These are phyloP conservation scores for Leptinotarsa lineolata DNA, from an alignment of 1,140 invertebrate species.

Conservation along the genomic window DNA sequence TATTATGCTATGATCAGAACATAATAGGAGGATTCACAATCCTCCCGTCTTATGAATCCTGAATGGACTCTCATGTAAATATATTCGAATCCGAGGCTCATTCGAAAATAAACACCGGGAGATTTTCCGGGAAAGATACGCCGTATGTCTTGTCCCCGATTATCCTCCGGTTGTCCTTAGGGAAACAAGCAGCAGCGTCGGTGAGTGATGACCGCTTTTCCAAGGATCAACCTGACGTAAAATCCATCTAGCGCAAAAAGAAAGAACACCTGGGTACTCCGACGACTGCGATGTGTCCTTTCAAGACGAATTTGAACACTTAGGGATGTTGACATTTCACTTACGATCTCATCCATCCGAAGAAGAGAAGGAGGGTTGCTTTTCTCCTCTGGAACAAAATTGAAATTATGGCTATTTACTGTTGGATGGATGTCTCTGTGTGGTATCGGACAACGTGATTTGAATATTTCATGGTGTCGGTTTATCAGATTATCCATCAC, in stretches of 20 bases:
- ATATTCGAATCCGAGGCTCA: too few relatives aligned
- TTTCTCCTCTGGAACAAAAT: too few relatives aligned
- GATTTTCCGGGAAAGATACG: background rate
- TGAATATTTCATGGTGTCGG: too few relatives aligned
- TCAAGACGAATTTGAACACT: slow-evolving; percentile 19
- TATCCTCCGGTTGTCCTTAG: slow-evolving; percentile 5
- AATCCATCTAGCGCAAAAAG: slow-evolving; percentile 1
- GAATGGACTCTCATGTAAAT: too few relatives aligned
- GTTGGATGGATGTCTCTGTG: too few relatives aligned
- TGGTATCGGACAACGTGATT: too few relatives aligned
- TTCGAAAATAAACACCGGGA: too few relatives aligned
- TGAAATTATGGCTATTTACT: too few relatives aligned
- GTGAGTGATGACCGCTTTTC: slow-evolving; percentile 22
- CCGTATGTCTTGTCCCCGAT: slow-evolving; percentile 7
- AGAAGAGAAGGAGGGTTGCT: background rate
- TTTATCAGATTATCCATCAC: too few relatives aligned
- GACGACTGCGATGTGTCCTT: slow-evolving; percentile 12
- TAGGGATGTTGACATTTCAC: slow-evolving; percentile 21
- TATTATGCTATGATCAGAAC: too few relatives aligned
- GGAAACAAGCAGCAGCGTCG: slow-evolving; percentile 10
- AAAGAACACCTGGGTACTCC: slow-evolving; percentile 12
- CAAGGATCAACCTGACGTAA: slow-evolving; percentile 20
- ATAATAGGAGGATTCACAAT: too few relatives aligned
- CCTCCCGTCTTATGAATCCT: too few relatives aligned
- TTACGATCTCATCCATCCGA: slow-evolving; percentile 10